Evolutionary conservation across 2,888 invertebrate species (phyloP).

Genomic region (Harpagoxenus sublaevis): DNA sequence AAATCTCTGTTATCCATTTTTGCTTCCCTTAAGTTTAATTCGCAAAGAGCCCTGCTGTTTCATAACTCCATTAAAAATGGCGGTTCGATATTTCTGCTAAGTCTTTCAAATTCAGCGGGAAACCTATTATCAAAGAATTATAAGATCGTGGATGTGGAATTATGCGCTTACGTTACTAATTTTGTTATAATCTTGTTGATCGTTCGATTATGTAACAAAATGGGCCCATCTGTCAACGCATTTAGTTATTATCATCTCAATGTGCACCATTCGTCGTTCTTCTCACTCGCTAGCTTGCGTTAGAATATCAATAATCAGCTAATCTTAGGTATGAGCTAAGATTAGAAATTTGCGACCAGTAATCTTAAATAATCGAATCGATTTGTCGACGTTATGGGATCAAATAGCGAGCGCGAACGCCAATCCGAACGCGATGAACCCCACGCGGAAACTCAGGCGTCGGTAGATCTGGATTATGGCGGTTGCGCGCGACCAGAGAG

Average conservation of each 20-base stretch:
- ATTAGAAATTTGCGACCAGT: constrained; percentile 10
- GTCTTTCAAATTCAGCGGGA: not conserved
- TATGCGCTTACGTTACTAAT: not conserved
- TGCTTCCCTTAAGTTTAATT: not conserved
- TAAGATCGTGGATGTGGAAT: not conserved
- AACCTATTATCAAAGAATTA: not conserved
- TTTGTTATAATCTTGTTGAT: not conserved
- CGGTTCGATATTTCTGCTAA: no score
- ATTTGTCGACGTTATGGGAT: constrained; percentile 42
- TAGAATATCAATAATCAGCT: constrained; percentile 1
- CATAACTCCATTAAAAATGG: not conserved
- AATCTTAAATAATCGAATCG: constrained; percentile 51
- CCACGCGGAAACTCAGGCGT: constrained; percentile 49
- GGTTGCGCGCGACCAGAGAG: constrained; percentile 38
- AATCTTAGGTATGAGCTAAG: constrained; percentile 17
- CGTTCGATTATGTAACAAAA: not conserved
- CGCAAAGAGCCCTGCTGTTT: not conserved
- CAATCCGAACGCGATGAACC: constrained; percentile 47
- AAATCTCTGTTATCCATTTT: not conserved
- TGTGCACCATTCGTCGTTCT: not conserved
- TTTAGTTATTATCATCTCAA: not conserved
- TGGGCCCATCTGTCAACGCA: not conserved
- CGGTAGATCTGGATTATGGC: constrained; percentile 57
- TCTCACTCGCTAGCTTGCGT: not conserved
- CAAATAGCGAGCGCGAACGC: constrained; percentile 36